Conservation (phyloP, 2,113 vertebrate genomes). For the Phocoena phocoena region DNA sequence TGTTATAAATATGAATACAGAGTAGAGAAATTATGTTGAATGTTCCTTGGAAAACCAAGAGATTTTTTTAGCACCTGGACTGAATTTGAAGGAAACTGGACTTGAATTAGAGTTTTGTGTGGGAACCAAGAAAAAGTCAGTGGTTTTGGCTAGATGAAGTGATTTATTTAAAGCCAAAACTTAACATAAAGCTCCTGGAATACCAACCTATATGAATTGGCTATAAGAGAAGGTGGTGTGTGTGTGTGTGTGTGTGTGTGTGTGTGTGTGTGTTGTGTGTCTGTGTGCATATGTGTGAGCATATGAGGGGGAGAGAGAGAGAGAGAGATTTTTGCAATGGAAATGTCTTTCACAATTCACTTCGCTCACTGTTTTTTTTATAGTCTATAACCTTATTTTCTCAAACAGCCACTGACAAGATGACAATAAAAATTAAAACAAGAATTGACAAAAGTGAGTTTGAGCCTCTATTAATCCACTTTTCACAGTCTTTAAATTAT, state of each 20-base stretch:
- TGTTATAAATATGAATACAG: constrained; percentile 64
- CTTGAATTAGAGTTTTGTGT: constrained; percentile 76
- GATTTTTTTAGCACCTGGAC: constrained; percentile 74
- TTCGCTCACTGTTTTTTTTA: constrained; percentile 29
- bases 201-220: constrained; percentile 52
- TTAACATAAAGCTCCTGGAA: constrained; percentile 70
- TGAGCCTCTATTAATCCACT: neutral
- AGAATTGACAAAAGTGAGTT: neutral
- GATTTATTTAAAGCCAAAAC: constrained; percentile 76
- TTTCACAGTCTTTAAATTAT: neutral
- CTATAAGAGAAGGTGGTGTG: neutral
- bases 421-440: neutral
- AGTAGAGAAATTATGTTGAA: constrained; percentile 56
- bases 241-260: neutral
- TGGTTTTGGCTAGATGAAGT: constrained; percentile 75
- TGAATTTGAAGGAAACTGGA: constrained; percentile 77
- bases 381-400: neutral
- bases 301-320: neutral
- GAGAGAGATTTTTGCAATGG: neutral
- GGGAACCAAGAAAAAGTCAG: constrained; percentile 77
- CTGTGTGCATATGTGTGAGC: neutral
- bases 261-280: neutral
- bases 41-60: constrained; percentile 71
- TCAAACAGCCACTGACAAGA: neutral
- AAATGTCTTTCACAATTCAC: constrained; percentile 44